Evolutionary conservation across 2,888 invertebrate genomes (phyloP).

Genomic region (Zelleria hepariella): DNA sequence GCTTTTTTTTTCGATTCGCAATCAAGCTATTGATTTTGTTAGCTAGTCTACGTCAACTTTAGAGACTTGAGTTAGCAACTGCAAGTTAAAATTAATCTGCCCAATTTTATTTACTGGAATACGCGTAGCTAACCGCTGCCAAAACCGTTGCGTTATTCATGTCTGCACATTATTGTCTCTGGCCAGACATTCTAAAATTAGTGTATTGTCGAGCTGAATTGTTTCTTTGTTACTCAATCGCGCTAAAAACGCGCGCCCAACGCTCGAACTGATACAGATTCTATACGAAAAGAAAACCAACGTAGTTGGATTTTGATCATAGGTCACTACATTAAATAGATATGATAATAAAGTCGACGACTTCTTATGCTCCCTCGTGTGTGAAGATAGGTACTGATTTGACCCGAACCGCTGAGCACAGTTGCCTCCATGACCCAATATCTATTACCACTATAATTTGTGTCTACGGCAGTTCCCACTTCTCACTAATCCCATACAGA

Average conservation of each 20-base stretch:
- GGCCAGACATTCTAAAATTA: constrained; percentile 7
- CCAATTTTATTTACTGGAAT: background rate
- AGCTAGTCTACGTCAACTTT: background rate
- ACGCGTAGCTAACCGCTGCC: background rate
- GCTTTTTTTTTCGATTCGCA: background rate
- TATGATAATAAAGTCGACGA: too few species aligned
- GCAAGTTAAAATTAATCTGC: background rate
- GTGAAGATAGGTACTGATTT: too few species aligned
- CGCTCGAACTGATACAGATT: background rate
- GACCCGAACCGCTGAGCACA: too few species aligned
- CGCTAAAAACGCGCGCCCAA: background rate
- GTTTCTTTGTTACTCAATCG: constrained; percentile 6
- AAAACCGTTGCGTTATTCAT: background rate
- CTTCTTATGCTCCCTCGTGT: too few species aligned
- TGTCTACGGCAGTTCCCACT: too few species aligned
- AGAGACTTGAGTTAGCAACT: background rate
- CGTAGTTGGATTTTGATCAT: background rate
- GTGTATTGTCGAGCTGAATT: constrained; percentile 5
- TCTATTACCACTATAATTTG: too few species aligned
- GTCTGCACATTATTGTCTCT: constrained; percentile 6
- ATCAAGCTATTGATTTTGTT: background rate
- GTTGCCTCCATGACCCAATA: too few species aligned
- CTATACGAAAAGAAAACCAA: background rate
- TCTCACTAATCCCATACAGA: too few species aligned
- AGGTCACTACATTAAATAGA: too few species aligned